Conservation (phyloP, 2,888 invertebrate species). For the Anaspis maculata region DNA sequence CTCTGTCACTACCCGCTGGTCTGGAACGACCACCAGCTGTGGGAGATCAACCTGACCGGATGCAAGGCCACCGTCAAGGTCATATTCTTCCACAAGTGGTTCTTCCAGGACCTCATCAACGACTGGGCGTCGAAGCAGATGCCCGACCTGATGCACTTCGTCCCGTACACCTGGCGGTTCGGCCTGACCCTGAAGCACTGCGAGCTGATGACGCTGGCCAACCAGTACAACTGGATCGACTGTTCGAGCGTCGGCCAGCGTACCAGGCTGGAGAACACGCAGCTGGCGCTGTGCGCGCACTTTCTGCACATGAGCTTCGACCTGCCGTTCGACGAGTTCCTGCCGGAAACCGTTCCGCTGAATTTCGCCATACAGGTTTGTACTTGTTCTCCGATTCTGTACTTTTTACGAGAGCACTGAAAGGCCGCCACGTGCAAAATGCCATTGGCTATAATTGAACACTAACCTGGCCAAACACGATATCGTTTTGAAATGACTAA, state of each 20-base stretch:
- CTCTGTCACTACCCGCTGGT: slow-evolving; percentile 82
- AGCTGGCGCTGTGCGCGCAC: slow-evolving; percentile 90
- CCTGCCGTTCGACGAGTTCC: slow-evolving; percentile 88
- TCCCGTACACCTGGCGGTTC: slow-evolving; percentile 95
- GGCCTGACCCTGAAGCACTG: slow-evolving; percentile 87
- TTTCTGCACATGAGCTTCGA: slow-evolving; percentile 88
- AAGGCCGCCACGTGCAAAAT: no score
- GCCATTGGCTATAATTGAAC: no score
- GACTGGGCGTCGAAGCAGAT: slow-evolving; percentile 94
- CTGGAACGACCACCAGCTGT: slow-evolving; percentile 96
- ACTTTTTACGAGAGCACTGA: no score
- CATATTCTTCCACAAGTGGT: slow-evolving; percentile 91
- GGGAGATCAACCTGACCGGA: slow-evolving; percentile 85
- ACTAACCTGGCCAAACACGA: no score
- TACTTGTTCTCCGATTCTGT: no score
- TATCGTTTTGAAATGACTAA: no score
- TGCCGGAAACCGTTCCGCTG: slow-evolving; percentile 81
- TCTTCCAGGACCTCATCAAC: slow-evolving; percentile 86
- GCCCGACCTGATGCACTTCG: slow-evolving; percentile 88
- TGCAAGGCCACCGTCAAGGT: slow-evolving; percentile 90
- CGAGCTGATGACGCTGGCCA: slow-evolving; percentile 86
- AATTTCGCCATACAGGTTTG: slow-evolving; percentile 82
- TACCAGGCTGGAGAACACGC: slow-evolving; percentile 67
- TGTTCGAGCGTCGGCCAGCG: slow-evolving; percentile 86
- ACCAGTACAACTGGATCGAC: slow-evolving; percentile 98